A percentile compares a stretch with the other conserved stretches of the same genome.
phyloP scores from a whole-genome alignment of 1,140 invertebrate genomes.

The Atta cephalotes region DNA sequence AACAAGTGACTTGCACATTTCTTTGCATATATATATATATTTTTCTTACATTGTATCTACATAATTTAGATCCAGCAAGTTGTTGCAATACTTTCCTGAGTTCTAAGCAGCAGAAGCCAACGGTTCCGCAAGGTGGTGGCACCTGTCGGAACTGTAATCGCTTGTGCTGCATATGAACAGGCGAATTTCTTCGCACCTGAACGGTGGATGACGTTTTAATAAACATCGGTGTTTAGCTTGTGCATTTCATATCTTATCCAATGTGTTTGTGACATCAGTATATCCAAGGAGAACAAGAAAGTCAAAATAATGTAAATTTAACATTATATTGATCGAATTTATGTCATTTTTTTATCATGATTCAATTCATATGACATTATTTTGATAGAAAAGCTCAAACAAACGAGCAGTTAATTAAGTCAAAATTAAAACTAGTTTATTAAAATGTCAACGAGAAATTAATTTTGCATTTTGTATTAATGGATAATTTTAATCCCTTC shows the following conservation, averaged over 20 bases:
- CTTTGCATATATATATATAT: not conserved
- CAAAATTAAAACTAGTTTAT: too few relatives aligned
- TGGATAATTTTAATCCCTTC: too few relatives aligned
- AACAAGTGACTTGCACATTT: not conserved
- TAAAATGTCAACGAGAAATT: too few relatives aligned
- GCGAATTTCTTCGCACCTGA: slow-evolving; percentile 32
- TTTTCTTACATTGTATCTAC: not conserved
- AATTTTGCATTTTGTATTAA: too few relatives aligned
- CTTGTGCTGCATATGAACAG: slow-evolving; percentile 57
- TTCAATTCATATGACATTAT: too few relatives aligned
- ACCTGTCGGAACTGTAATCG: slow-evolving; percentile 67
- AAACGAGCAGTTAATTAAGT: too few relatives aligned
- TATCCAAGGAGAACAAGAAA: too few relatives aligned
- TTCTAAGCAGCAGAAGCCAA: slow-evolving; percentile 42
- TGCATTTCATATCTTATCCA: slow-evolving; percentile 22
- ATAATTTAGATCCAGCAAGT: not conserved
- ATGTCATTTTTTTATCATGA: too few relatives aligned
- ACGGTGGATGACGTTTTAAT: slow-evolving; percentile 7
- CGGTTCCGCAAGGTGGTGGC: slow-evolving; percentile 75
- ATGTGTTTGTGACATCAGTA: slow-evolving; percentile 4
- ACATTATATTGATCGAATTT: too few relatives aligned
- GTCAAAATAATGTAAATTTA: too few relatives aligned
- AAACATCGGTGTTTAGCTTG: slow-evolving; percentile 15
- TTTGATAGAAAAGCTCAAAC: too few relatives aligned
- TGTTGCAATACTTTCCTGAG: slow-evolving; percentile 55